phyloP scores from a whole-genome alignment of 2,113 vertebrate species.

The Phoxinus phoxinus region DNA sequence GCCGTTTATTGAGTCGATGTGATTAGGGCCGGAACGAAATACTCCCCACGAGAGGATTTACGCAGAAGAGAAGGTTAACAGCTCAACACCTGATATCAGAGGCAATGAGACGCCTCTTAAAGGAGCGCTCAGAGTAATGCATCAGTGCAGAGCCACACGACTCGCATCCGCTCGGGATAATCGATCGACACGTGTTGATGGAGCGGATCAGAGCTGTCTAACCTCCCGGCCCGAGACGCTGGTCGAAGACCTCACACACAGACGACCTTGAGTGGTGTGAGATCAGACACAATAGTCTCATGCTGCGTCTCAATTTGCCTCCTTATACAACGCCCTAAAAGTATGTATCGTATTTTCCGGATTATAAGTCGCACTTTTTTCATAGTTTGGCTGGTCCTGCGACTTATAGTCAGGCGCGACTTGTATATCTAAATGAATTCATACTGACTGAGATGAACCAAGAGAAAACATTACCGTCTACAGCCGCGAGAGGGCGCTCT shows the following conservation, averaged over 20 bases:
- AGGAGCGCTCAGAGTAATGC: neutral
- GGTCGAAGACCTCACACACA: too few relatives aligned
- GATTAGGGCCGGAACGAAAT: neutral
- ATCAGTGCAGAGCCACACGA: neutral
- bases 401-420: too few relatives aligned
- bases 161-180: slow-evolving; percentile 17
- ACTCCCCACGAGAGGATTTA: neutral
- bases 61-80: neutral
- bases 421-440: too few relatives aligned
- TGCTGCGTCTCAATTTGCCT: too few relatives aligned
- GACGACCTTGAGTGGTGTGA: neutral
- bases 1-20: neutral
- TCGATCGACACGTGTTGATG: slow-evolving; percentile 45
- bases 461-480: too few relatives aligned
- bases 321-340: too few relatives aligned
- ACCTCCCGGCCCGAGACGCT: neutral
- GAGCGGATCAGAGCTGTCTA: slow-evolving; percentile 30
- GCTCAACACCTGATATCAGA: slow-evolving; percentile 8
- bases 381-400: too few relatives aligned
- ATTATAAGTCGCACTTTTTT: too few relatives aligned
- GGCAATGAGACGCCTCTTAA: neutral
- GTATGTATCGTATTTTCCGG: too few relatives aligned
- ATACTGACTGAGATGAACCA: too few relatives aligned
- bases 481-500: too few relatives aligned
- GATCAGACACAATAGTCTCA: neutral